Base-by-base conservation (phyloP, 2,888 invertebrate species). In the Microplitis manilae region DNA sequence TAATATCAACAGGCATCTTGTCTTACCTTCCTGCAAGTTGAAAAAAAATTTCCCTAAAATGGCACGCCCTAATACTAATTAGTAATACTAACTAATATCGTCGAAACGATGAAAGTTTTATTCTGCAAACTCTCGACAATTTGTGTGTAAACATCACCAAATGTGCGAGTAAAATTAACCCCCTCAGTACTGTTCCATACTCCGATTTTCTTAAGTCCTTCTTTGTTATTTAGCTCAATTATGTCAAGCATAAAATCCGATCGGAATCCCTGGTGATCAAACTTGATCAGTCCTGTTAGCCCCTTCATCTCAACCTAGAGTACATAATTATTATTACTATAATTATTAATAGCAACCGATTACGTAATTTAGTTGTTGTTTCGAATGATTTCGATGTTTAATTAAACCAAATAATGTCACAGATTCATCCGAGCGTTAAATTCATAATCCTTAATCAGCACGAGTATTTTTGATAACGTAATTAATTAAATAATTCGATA, bases 201-300 rank as follows among this genome's bases (percentile, higher is more conserved):
- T 62, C 97, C 97, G 79, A 96, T 96, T 90, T 95, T 96, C 86
- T 94, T 94, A 73, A 97, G 91, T 0, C 97, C 97, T 77, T 94
- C 94, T 83, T 96, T 94, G 75, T 94, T 95, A 80, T 89, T 90
- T 81, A 98, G 92, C 90, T 98, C 97, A 81, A 98, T 94, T 83
- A 98, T 95, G 88, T 98, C 98, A 83, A 98, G 92, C 81, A 95
- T 94, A 88, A 98, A 97, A 90, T 97, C 96, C 68, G 96, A 95
- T 79, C 98, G 93, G 90, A 97, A 96, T 75, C 98, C 98, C 91
- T 96, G 95, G 90, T 96, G 95, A 91, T 98, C 97, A 90, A 98
- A 97, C 91, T 96, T 96, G 85, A 98, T 97, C 77, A 95, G 94
- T 81, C 98, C 98, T 0, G 97, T 97, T 83, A 97, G 91, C n/a